phyloP scores from a whole-genome alignment of 2,888 invertebrate genomes.

The Drosophila fungiperda region DNA sequence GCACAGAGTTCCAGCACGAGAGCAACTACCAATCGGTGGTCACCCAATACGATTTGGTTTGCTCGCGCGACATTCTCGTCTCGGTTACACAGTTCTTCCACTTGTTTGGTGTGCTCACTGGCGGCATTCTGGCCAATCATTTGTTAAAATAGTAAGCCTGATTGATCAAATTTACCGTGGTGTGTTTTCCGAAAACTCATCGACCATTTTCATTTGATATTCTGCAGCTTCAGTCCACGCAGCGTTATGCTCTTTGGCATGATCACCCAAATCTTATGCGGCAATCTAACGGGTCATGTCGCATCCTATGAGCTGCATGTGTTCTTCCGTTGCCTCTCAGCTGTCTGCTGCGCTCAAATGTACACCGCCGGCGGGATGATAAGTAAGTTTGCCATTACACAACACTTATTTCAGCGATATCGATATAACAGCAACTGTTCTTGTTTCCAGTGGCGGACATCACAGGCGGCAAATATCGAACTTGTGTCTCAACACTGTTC shows the following conservation, averaged over 20 bases:
- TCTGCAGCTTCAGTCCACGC: slow-evolving; percentile 85
- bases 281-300: slow-evolving; percentile 85
- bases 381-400: slow-evolving; percentile 79
- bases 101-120: slow-evolving; percentile 85
- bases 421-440: not conserved
- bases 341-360: slow-evolving; percentile 85
- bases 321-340: slow-evolving; percentile 85
- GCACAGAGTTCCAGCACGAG: slow-evolving; percentile 83
- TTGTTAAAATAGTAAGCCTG: slow-evolving; percentile 84
- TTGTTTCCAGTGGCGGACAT: slow-evolving; percentile 84
- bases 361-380: slow-evolving; percentile 86
- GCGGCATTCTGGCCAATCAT: slow-evolving; percentile 85
- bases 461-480: slow-evolving; percentile 84
- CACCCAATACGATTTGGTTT: slow-evolving; percentile 86
- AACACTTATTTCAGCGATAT: not conserved
- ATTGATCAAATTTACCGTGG: not conserved
- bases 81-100: slow-evolving; percentile 86
- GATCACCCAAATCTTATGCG: slow-evolving; percentile 85
- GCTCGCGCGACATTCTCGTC: slow-evolving; percentile 85
- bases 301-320: slow-evolving; percentile 85
- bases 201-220: not conserved
- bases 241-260: slow-evolving; percentile 85
- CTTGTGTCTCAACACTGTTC: slow-evolving; percentile 84
- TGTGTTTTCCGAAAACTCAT: not conserved
- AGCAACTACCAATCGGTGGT: slow-evolving; percentile 84